Evolutionary conservation across 2,888 invertebrate species (phyloP).

Genomic region (Tinea trinotella): DNA sequence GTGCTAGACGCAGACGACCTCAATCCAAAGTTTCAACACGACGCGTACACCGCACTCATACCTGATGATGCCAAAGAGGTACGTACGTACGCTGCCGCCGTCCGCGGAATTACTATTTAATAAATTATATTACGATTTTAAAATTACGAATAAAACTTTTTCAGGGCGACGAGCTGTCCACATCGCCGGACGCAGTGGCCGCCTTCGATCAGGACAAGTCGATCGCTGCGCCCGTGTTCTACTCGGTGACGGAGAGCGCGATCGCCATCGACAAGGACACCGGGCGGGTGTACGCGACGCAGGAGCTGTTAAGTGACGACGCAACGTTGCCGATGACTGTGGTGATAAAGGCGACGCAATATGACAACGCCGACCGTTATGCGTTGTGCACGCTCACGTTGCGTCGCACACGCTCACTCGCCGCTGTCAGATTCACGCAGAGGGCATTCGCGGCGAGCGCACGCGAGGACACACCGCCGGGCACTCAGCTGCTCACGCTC

Average conservation of each 20-base stretch:
- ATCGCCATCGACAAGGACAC: constrained; percentile 76
- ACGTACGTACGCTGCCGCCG: constrained; percentile 20
- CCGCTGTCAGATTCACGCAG: constrained; percentile 68
- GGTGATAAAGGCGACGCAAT: constrained; percentile 86
- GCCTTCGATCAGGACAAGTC: constrained; percentile 88
- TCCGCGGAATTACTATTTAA: no score
- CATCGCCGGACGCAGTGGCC: constrained; percentile 80
- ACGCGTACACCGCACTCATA: constrained; percentile 80
- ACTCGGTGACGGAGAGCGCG: constrained; percentile 76
- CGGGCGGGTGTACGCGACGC: constrained; percentile 74
- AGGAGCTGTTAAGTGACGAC: constrained; percentile 72
- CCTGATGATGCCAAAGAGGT: constrained; percentile 74
- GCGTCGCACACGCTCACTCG: constrained; percentile 38
- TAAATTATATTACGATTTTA: no score
- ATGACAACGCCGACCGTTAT: constrained; percentile 90
- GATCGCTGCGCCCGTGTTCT: constrained; percentile 81
- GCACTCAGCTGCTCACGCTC: constrained; percentile 80
- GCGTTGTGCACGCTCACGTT: constrained; percentile 81
- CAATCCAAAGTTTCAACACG: constrained; percentile 85
- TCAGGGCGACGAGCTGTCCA: constrained; percentile 75
- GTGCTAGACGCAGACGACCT: constrained; percentile 93
- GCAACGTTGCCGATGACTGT: constrained; percentile 81
- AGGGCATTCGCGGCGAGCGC: constrained; percentile 78
- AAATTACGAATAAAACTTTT: no score
- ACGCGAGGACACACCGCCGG: constrained; percentile 83